Conservation (phyloP, 2,888 invertebrate genomes). For the Caenorhabditis japonica region DNA sequence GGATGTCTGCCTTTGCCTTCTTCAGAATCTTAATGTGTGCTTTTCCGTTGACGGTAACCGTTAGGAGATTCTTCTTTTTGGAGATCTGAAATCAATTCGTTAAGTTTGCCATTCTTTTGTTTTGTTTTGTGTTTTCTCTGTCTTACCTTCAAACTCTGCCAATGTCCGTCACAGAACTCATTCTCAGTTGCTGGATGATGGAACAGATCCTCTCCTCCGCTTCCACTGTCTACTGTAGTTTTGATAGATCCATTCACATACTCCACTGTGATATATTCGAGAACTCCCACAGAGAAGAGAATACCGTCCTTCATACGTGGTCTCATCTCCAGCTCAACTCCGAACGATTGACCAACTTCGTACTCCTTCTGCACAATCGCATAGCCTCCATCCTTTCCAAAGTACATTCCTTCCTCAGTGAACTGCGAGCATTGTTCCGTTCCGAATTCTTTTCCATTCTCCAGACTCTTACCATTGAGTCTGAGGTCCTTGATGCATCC, state of each 20-base stretch:
- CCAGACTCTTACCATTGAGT: conserved; percentile 74
- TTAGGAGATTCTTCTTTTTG: conserved; percentile 91
- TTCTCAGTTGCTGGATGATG: conserved; percentile 55
- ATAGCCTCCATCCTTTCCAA: conserved; percentile 78
- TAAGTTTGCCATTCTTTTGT: background rate
- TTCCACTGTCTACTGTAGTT: conserved; percentile 80
- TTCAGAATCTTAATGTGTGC: conserved; percentile 84
- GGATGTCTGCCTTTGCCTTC: conserved; percentile 82
- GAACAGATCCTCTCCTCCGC: conserved; percentile 82
- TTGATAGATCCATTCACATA: conserved; percentile 80
- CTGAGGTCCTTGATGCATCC: conserved; percentile 78
- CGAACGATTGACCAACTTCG: conserved; percentile 67
- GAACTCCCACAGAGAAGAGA: conserved; percentile 74
- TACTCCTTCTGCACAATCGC: conserved; percentile 73
- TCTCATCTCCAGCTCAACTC: conserved; percentile 73
- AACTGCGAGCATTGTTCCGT: conserved; percentile 76
- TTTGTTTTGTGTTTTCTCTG: background rate
- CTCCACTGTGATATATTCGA: conserved; percentile 89
- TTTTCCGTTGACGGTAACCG: conserved; percentile 88
- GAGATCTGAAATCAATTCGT: conserved; percentile 80
- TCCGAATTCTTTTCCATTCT: conserved; percentile 59
- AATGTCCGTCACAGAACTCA: conserved; percentile 91
- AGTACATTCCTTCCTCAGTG: conserved; percentile 78
- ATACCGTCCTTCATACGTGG: conserved; percentile 73
- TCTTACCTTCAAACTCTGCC: conserved; percentile 85